These are phyloP conservation scores for Eumerus sabulonum DNA, from an alignment of 2,888 invertebrate genomes.

Conservation along the genomic window DNA sequence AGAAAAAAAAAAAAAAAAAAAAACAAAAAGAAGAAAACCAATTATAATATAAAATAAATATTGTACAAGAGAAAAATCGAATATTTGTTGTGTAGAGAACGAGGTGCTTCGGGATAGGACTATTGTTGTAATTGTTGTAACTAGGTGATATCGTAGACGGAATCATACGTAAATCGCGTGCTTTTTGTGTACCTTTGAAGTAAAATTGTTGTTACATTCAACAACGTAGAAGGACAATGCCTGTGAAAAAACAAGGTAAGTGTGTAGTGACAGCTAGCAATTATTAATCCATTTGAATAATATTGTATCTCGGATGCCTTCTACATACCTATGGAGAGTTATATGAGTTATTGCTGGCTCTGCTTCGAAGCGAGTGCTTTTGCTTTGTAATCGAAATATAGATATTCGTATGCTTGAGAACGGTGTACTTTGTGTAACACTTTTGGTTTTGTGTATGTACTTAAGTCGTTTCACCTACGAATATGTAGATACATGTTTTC, in stretches of 20 bases:
- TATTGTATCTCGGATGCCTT: too few species aligned
- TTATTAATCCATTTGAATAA: slow-evolving; percentile 50
- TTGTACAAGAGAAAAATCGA: slow-evolving; percentile 17
- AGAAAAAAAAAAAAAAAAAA: slow-evolving; percentile 42
- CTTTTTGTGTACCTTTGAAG: slow-evolving; percentile 42
- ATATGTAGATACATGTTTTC: too few species aligned
- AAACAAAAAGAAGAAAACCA: background rate
- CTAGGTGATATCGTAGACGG: slow-evolving; percentile 43
- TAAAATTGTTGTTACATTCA: slow-evolving; percentile 18
- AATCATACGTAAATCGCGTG: slow-evolving; percentile 52
- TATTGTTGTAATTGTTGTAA: slow-evolving; percentile 10
- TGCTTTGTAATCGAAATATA: too few species aligned
- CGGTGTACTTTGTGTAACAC: too few species aligned
- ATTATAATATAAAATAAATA: slow-evolving; percentile 33
- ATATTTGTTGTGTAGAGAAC: slow-evolving; percentile 27
- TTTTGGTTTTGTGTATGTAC: too few species aligned
- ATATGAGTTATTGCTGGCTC: too few species aligned
- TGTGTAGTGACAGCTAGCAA: slow-evolving; percentile 52
- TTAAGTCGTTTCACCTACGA: too few species aligned
- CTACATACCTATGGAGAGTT: too few species aligned
- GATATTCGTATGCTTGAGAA: too few species aligned
- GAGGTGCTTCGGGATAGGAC: slow-evolving; percentile 17
- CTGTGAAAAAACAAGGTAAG: slow-evolving; percentile 72
- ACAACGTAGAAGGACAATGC: slow-evolving; percentile 77
- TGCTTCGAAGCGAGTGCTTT: too few species aligned